Conservation (phyloP, 1,140 invertebrate genomes). For the Cepaea nemoralis region DNA sequence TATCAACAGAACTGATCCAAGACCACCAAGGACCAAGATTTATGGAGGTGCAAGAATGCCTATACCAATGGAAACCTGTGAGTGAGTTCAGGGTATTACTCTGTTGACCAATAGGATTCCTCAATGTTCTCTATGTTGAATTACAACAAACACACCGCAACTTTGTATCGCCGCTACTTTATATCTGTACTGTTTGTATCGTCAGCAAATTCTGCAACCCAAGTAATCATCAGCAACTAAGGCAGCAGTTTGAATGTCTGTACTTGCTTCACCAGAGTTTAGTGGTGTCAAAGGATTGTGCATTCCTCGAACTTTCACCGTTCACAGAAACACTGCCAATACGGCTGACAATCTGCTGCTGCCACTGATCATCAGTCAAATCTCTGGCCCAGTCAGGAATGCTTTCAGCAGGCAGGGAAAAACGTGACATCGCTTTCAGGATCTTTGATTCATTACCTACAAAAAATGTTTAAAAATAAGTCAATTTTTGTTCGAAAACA, state of each 20-base stretch:
- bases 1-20: too few relatives aligned
- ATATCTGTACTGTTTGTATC: not conserved
- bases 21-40: too few relatives aligned
- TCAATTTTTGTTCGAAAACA: too few relatives aligned
- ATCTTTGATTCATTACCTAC: conserved; percentile 59
- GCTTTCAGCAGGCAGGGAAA: conserved; percentile 55
- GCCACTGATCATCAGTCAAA: conserved; percentile 54
- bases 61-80: too few relatives aligned
- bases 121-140: too few relatives aligned
- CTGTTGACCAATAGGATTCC: too few relatives aligned
- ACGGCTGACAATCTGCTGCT: conserved; percentile 42
- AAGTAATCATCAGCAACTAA: not conserved
- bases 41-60: too few relatives aligned
- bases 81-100: too few relatives aligned
- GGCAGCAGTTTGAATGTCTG: not conserved
- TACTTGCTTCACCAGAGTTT: not conserved
- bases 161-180: too few relatives aligned
- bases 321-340: not conserved
- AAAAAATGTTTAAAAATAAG: conserved; percentile 20
- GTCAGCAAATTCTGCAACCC: not conserved
- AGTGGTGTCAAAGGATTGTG: not conserved
- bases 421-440: conserved; percentile 60
- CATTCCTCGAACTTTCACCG: not conserved
- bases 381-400: conserved; percentile 63
- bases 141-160: too few relatives aligned